phyloP scores from a whole-genome alignment of 2,797 vertebrate genomes.

The Poeciliopsis presidionis region DNA sequence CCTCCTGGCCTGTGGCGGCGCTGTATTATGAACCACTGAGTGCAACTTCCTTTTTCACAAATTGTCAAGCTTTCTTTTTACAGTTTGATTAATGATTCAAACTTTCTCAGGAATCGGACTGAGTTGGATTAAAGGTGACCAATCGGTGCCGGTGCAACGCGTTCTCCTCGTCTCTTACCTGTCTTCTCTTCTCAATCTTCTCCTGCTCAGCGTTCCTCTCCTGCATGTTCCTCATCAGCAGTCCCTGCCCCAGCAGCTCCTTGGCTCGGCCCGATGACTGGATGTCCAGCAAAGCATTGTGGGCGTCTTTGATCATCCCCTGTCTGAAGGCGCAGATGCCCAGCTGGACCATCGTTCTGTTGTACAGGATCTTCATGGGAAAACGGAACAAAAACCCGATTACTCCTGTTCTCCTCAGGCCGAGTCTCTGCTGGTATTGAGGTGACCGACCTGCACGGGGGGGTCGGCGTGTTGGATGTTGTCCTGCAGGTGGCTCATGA shows the following conservation, averaged over 20 bases:
- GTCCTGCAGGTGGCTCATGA: slow-evolving; percentile 96
- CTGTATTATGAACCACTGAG: too few species aligned
- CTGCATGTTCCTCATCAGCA: slow-evolving; percentile 93
- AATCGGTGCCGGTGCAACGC: too few species aligned
- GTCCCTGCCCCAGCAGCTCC: slow-evolving; percentile 91
- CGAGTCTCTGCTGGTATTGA: too few species aligned
- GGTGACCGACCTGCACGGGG: slow-evolving; percentile 85
- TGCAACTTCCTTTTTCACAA: too few species aligned
- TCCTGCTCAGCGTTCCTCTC: slow-evolving; percentile 95
- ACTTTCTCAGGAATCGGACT: neutral
- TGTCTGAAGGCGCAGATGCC: slow-evolving; percentile 93
- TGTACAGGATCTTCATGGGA: slow-evolving; percentile 87
- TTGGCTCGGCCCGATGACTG: slow-evolving; percentile 93
- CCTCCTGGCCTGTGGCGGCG: too few species aligned
- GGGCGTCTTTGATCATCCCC: slow-evolving; percentile 93
- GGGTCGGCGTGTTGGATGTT: slow-evolving; percentile 95
- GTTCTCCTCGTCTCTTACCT: slow-evolving; percentile 62
- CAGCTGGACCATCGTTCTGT: slow-evolving; percentile 94
- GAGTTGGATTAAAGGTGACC: too few species aligned
- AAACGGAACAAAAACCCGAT: neutral
- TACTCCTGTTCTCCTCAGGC: neutral
- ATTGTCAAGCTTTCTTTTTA: too few species aligned
- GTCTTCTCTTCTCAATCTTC: slow-evolving; percentile 92
- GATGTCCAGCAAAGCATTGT: slow-evolving; percentile 92
- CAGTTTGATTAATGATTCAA: neutral